Evolutionary conservation across 2,113 vertebrate species (phyloP), one percentile per base, ranked within the genome.

Genomic region (Protomyctophum bolini): DNA sequence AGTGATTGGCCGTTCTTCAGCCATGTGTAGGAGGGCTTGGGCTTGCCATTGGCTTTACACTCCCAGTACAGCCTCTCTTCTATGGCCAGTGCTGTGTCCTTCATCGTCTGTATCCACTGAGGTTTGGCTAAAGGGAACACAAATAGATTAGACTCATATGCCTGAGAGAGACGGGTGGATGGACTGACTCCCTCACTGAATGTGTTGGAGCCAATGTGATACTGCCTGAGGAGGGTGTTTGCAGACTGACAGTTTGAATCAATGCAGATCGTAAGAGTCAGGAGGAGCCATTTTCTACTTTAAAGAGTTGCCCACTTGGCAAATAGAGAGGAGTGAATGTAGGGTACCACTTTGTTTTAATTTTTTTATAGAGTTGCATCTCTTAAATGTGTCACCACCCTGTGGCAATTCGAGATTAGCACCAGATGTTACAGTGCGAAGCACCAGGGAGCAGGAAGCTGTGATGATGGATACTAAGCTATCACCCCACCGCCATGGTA

Each of bases 21-120:
- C 97, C 96, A 98, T 21, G 91, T 93, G 77, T 97, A 96, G 0
- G 95, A 96, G 1, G 97, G 95, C 76, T 95, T 97, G 69, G 96
- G 97, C 65, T 96, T 98, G 33, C 96, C 97, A 63, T 91, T 95
- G 1, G 96, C 96, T 61, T 92, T 93, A 68, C 96, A 98, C 55
- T 96, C 95, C 97, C 96, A 97, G 70, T 86, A 85, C 1, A 98
- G 87, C 6, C 83, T 92, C 76, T 97, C 96, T 67, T 96, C 96
- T 28, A 98, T 94, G 10, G 96, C 92, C 61, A 92, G 86, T 51
- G 96, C 94, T 8, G 77, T 80, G 60, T 98, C 95, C 75, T 90
- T 91, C 87, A 97, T 94, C 12, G 81, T 92, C 86, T 96, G 96
- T 61, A 96, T 82, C 97, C 96, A 98, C 83, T 98, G 95, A 72